Base-by-base conservation (phyloP, 2,113 vertebrate genomes). In the Alosa alosa region DNA sequence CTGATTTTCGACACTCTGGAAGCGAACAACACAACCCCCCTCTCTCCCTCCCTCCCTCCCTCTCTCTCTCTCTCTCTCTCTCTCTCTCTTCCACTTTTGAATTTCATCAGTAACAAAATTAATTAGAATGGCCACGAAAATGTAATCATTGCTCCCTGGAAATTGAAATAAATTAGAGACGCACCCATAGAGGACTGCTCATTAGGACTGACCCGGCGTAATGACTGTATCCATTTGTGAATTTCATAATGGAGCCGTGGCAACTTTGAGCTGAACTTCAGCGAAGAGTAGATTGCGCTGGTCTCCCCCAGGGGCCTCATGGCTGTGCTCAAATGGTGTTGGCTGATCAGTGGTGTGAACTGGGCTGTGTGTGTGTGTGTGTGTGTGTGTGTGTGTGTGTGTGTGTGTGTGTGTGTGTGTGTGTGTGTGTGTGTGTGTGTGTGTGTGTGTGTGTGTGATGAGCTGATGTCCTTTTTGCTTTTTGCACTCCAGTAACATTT, bases 191-290 rank as follows among this genome's bases (percentile, higher is more conserved):
- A 87, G 90, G 92, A 90, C 89, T 86, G 83, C 92, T 94, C 91
- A 91, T 94, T 94, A 94, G 90, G 87, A 41, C 86, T 94, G 95
- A 96, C 94, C 89, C 94, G 86, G 85, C 88, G 88, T 94, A 95
- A 95, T 96, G 94, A 95, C 92, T 91, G 89, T 91, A 94, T 94
- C 93, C 94, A 95, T 95, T 95, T 95, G 94, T 94, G 91, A 93
- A 92, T 93, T 94, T 92, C 91, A 92, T 94, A 95, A 95, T 94
- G 92, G 93, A 94, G 92, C 92, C 91, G 90, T 92, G 91, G 88
- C 89, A 92, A 93, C 94, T 89, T 89, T 89, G 91, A 93, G 91
- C 91, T 92, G 86, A 86, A 84, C 88, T 90, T 91, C 86, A 90
- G 93, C 91, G 92, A 91, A 91, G 92, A 91, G 89, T 89, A 87